These are phyloP conservation scores for Beris chalybata DNA, from an alignment of 2,888 invertebrate genomes.

Conservation along the genomic window DNA sequence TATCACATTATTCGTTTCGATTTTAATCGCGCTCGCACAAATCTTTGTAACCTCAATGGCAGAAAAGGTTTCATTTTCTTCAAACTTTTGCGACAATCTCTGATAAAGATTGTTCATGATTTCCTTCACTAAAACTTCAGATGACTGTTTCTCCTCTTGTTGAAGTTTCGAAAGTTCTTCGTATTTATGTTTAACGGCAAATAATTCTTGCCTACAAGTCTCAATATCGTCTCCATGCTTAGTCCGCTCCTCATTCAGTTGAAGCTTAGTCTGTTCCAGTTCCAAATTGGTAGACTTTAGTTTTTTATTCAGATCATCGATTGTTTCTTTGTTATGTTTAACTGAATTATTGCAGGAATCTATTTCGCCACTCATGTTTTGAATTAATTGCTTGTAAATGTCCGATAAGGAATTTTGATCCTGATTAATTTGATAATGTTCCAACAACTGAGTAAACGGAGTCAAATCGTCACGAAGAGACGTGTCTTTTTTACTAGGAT, in stretches of 20 bases:
- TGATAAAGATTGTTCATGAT: conserved; percentile 48
- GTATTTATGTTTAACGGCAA: background rate
- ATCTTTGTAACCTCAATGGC: conserved; percentile 42
- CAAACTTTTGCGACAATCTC: conserved; percentile 40
- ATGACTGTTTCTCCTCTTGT: background rate
- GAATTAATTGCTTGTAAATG: conserved; percentile 15
- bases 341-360: background rate
- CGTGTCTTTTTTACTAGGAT: too few species aligned
- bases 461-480: conserved; percentile 1
- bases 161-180: conserved; percentile 9
- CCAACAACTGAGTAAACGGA: background rate
- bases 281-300: background rate
- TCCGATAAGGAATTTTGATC: background rate
- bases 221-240: conserved; percentile 18
- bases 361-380: background rate
- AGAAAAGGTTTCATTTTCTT: conserved; percentile 35
- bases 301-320: background rate
- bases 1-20: conserved; percentile 45
- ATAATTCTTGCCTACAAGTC: background rate
- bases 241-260: conserved; percentile 8
- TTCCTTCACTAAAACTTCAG: conserved; percentile 40
- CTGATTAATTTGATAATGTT: background rate
- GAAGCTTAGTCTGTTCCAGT: background rate
- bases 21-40: conserved; percentile 44
- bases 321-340: background rate